Base-by-base conservation (phyloP, 2,797 vertebrate species). In the Novumbra hubbsi region DNA sequence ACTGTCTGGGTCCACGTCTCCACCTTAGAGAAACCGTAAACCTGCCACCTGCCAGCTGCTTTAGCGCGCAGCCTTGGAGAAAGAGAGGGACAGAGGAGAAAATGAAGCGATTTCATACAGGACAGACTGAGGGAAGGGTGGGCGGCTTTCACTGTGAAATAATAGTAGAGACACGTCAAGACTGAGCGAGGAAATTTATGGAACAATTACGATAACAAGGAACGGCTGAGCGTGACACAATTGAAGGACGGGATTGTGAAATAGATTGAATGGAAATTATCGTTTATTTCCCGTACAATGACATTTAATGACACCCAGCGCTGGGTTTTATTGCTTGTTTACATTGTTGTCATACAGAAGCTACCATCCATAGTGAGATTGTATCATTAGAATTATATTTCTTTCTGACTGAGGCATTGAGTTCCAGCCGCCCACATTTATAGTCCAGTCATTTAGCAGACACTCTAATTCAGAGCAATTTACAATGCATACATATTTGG, bases 21-120 rank as follows among this genome's bases (percentile, higher is more conserved):
- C 19, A 55, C 68, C 38, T n/a, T 45, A 62, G 72, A 67, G 71
- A 71, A 76, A n/a, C 66, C 65, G 34, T 60, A 73, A 73, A 76
- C 17, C 70, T 70, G 30, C 55, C 65, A 76, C 71, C 68, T 16
- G 19, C 27, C 52, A 41, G 38, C 63, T 71, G 28, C 28, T 45
- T 68, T 5, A 63, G 60, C 16, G 72, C 16, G 19, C n/a, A 73
- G 41, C 49, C 17, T 52, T 71, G 68, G 67, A 71, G 66, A 79
- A 60, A 27, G 49, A 38, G 55, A 38, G 34, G 19, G 41, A 38
- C 6, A 41, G 72, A 71, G 16, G 28, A 49, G 27, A 45, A 60
- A 74, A 21, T 45, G 5, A 32, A 67, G 45, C 34, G 16, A 64
- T 57, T 70, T 74, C n/a, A n/a, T 34, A 38, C 28, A 9, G 34